These are phyloP conservation scores for Paramisgurnus dabryanus DNA, from an alignment of 2,113 vertebrate species.

Conservation along the genomic window DNA sequence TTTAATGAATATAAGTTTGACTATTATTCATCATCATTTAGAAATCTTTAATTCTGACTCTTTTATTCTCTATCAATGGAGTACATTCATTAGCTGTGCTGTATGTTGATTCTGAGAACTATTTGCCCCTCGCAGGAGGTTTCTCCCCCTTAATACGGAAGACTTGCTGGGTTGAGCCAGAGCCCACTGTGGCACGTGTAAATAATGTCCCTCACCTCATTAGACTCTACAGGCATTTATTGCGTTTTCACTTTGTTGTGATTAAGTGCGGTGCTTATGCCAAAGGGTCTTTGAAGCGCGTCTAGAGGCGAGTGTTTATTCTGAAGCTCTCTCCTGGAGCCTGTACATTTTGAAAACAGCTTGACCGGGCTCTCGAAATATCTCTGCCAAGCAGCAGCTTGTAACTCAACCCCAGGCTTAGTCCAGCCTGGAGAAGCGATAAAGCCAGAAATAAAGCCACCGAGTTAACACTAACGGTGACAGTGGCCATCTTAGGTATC, in stretches of 20 bases:
- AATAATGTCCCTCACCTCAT: slow-evolving; percentile 33
- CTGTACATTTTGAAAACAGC: slow-evolving; percentile 41
- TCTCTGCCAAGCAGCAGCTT: slow-evolving; percentile 47
- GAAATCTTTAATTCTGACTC: background rate
- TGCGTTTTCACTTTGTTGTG: slow-evolving; percentile 8
- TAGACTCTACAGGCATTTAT: slow-evolving; percentile 25
- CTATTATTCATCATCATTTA: background rate
- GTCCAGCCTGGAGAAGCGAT: slow-evolving; percentile 54
- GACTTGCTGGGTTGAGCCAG: background rate
- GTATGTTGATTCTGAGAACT: background rate
- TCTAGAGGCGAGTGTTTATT: slow-evolving; percentile 26
- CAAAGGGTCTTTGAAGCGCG: background rate
- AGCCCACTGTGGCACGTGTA: background rate
- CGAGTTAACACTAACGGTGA: slow-evolving; percentile 45
- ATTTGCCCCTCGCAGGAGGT: background rate
- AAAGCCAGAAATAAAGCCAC: slow-evolving; percentile 55
- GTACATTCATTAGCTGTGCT: background rate
- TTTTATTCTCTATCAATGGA: background rate
- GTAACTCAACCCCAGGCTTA: slow-evolving; percentile 51
- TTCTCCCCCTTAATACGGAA: background rate
- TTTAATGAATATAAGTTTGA: background rate
- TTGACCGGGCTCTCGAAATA: slow-evolving; percentile 46
- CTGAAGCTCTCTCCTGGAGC: slow-evolving; percentile 37
- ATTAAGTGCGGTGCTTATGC: slow-evolving; percentile 21
- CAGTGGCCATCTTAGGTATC: slow-evolving; percentile 48